Base-by-base conservation (phyloP, 2,113 vertebrate genomes). In the Glareola pratincola region DNA sequence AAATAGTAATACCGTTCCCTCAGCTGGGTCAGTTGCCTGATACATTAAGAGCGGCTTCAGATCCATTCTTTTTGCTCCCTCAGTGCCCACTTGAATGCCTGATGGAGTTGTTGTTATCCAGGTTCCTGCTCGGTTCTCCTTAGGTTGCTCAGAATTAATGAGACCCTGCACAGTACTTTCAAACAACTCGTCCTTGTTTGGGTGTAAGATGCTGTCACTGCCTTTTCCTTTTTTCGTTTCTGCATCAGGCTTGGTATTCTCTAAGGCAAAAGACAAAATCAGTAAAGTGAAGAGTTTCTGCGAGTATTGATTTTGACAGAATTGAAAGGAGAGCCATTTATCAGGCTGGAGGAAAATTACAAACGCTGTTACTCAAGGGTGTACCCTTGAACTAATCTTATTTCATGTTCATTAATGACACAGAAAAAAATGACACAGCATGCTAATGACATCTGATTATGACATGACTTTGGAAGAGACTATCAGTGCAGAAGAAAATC, bases 61-160 rank as follows among this genome's bases (percentile, higher is more conserved):
- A 47, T 98, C 92, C 76, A 96, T 80, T 91, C 85, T 97, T 47
- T 97, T 96, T 26, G 75, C 88, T 66, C 98, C 98, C 72, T 98
- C 95, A 29, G 99, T 99, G 85, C 98, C 98, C 63, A 99, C 97
- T 71, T 84, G 98, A 47, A 96, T 76, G 56, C 99, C 99, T 68
- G 96, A 97, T 14, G 99, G 98, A 60, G 98, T 98, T 6, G 99
- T 99, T 22, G 99, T 99, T 75, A 98, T 96, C 99, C 99, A 99
- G 29, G 95, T 98, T 36, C 98, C 98, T 80, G 84, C 88, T 39
- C 82, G 91, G 45, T 22, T 48, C 27, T 93, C 93, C 43, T 72
- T 17, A 23, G 69, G 27, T 29, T 83, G 87, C 29, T 54, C 60
- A 54, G 17, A 67, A 60, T 57, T 93, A 59, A 77, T 59, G 16